Evolutionary conservation across 2,797 vertebrate genomes (phyloP).

Genomic region (Clamator glandarius): DNA sequence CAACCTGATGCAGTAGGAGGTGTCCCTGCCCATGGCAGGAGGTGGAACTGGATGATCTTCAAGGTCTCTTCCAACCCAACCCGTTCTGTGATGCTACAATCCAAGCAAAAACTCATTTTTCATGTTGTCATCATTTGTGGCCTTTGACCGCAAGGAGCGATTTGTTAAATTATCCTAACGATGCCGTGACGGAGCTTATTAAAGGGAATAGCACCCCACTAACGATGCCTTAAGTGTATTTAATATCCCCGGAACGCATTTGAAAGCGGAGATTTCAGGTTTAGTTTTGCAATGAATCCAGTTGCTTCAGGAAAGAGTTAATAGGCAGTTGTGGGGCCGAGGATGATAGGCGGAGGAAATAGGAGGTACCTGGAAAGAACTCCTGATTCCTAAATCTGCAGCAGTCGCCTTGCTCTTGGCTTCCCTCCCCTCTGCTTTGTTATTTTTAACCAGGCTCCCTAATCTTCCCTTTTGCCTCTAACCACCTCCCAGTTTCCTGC

Average conservation of each 20-base stretch:
- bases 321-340: neutral
- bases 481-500: slow-evolving; percentile 56
- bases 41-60: no score
- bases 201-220: no score
- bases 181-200: neutral
- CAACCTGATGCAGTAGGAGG: no score
- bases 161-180: neutral
- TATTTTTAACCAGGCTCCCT: slow-evolving; percentile 31
- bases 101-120: neutral
- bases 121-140: neutral
- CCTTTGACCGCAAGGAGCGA: neutral
- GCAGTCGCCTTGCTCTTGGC: slow-evolving; percentile 5
- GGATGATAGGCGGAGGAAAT: slow-evolving; percentile 64
- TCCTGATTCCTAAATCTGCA: neutral
- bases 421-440: neutral
- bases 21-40: no score
- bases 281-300: neutral
- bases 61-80: no score
- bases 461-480: slow-evolving; percentile 26
- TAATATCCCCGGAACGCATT: neutral
- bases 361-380: slow-evolving; percentile 64
- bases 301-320: slow-evolving; percentile 38
- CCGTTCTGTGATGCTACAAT: no score
- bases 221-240: neutral
- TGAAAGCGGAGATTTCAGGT: neutral